Evolutionary conservation across 92 coral and sea anemone genomes (phyloP).

Genomic region (Nematostella vectensis): DNA sequence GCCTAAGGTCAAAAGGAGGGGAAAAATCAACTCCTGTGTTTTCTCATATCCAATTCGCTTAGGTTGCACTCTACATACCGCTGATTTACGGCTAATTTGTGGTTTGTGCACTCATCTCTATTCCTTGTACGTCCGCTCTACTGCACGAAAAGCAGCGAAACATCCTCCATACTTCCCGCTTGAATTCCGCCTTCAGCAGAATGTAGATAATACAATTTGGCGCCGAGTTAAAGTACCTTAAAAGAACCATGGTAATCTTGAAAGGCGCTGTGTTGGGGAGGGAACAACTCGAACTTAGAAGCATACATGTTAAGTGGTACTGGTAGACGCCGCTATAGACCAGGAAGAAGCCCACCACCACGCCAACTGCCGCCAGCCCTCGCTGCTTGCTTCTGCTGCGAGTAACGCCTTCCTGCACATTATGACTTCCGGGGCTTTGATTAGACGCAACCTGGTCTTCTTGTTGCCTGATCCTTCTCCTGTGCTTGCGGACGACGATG

Average conservation of each 20-base stretch:
- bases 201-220: not conserved
- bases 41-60: too few species aligned
- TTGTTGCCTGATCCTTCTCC: not conserved
- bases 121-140: too few species aligned
- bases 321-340: not conserved
- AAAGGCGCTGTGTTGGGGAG: not conserved
- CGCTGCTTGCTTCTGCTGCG: not conserved
- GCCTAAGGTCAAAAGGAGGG: too few species aligned
- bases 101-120: too few species aligned
- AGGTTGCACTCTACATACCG: too few species aligned
- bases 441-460: not conserved
- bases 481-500: not conserved
- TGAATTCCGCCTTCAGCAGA: not conserved
- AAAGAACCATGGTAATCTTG: not conserved
- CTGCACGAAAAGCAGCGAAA: not conserved
- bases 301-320: not conserved
- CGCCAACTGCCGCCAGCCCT: not conserved
- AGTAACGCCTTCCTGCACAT: not conserved
- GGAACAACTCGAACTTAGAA: not conserved
- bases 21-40: too few species aligned
- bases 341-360: not conserved
- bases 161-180: not conserved
- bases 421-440: not conserved
- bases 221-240: not conserved
- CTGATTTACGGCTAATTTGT: too few species aligned